Evolutionary conservation across 2,113 vertebrate genomes (phyloP).

Genomic region (Melanerpes formicivorus): DNA sequence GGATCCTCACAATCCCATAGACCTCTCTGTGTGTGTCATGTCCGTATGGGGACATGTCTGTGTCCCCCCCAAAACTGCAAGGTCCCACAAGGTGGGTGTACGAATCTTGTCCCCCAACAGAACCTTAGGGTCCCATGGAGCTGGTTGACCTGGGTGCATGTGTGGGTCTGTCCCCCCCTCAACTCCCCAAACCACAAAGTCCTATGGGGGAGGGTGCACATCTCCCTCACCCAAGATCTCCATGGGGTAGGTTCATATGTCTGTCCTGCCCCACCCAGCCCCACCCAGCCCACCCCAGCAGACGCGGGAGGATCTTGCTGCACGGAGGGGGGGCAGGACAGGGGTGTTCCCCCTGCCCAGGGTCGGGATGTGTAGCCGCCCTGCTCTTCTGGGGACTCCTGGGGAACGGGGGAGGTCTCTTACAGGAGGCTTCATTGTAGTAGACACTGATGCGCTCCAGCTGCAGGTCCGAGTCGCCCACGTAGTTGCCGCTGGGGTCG

Average conservation of each 20-base stretch:
- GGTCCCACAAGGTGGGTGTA: not conserved
- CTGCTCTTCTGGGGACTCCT: accelerated
- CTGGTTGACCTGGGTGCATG: not conserved
- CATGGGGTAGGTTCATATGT: not conserved
- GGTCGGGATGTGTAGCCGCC: not conserved
- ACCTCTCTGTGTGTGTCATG: too few relatives aligned
- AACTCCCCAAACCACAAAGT: not conserved
- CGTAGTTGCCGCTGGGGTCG: slow-evolving; percentile 86
- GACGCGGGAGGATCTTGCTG: not conserved
- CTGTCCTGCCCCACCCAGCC: too few relatives aligned
- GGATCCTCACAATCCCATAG: not conserved
- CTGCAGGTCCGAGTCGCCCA: slow-evolving; percentile 86
- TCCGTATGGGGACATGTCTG: not conserved
- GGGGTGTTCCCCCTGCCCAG: not conserved
- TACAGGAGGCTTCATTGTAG: slow-evolving; percentile 89
- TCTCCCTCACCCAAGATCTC: too few relatives aligned
- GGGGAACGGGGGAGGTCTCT: not conserved
- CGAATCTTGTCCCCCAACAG: not conserved
- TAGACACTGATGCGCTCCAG: slow-evolving; percentile 89
- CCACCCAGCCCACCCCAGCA: not conserved
- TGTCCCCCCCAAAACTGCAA: not conserved
- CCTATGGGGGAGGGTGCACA: too few relatives aligned
- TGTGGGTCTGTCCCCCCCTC: too few relatives aligned
- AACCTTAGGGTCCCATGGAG: not conserved
- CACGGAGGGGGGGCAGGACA: not conserved